Evolutionary conservation across 2,797 vertebrate species (phyloP).

Genomic region (Sorex maritimensis): DNA sequence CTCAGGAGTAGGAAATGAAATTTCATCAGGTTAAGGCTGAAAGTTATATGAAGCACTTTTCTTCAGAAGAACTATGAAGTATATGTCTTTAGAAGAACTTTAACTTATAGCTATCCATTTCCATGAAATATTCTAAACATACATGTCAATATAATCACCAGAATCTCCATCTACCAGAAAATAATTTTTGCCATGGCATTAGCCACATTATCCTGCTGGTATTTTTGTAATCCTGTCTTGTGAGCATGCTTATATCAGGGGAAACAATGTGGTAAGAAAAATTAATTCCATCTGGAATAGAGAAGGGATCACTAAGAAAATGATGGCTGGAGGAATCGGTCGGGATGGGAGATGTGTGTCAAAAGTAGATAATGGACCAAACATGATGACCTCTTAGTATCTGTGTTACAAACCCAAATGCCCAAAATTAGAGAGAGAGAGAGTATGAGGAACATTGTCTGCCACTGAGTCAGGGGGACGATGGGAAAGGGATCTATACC

Average conservation of each 20-base stretch:
- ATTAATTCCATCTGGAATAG: not conserved
- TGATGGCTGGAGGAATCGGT: too few species aligned
- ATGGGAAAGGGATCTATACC: too few species aligned
- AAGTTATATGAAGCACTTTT: not conserved
- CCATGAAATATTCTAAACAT: not conserved
- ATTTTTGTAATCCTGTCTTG: constrained; percentile 24
- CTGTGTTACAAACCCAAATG: too few species aligned
- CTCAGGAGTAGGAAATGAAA: not conserved
- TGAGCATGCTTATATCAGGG: not conserved
- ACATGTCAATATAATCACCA: not conserved
- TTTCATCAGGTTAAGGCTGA: not conserved
- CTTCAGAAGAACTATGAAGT: not conserved
- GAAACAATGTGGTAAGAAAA: not conserved
- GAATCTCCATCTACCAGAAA: not conserved
- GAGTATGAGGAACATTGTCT: too few species aligned
- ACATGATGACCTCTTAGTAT: too few species aligned
- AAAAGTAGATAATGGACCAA: too few species aligned
- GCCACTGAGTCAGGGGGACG: too few species aligned
- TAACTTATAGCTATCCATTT: not conserved
- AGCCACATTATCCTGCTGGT: not conserved
- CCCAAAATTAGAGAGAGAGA: too few species aligned
- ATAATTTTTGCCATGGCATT: constrained; percentile 7
- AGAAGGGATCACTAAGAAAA: too few species aligned
- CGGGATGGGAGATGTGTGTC: too few species aligned
- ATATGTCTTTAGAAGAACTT: not conserved